Percentiles rank a stretch among this genome's conserved stretches.
Evolutionary conservation across 2,888 invertebrate genomes (phyloP).

Genomic region (Druceiella hillmani): DNA sequence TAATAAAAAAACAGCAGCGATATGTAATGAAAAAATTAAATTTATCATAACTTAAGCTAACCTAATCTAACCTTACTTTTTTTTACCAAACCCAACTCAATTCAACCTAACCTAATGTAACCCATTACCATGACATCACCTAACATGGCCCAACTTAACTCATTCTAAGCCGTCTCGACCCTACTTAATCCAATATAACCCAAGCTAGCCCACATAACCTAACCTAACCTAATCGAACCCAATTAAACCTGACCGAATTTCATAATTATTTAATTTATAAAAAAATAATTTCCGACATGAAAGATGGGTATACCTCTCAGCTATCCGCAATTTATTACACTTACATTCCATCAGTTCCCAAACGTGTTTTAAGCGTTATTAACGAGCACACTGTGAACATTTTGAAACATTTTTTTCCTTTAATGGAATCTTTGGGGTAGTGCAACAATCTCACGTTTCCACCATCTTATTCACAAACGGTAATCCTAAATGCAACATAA

Average conservation of each 20-base stretch:
- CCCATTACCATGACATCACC: conserved; percentile 11
- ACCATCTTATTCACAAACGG: too few species aligned
- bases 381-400: too few species aligned
- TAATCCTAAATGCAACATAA: too few species aligned
- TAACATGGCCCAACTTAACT: conserved; percentile 14
- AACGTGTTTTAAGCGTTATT: too few species aligned
- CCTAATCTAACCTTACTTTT: conserved; percentile 25
- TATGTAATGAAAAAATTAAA: conserved; percentile 2
- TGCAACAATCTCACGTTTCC: too few species aligned
- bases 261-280: too few species aligned
- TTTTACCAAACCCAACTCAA: conserved; percentile 25
- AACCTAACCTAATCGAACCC: conserved; percentile 19
- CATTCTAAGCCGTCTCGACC: conserved; percentile 5
- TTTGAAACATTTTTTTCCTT: too few species aligned
- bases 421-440: too few species aligned
- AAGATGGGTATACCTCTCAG: too few species aligned
- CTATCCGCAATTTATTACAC: too few species aligned
- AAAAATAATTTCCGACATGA: too few species aligned
- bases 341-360: too few species aligned
- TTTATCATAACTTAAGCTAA: conserved; percentile 20
- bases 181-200: conserved; percentile 12
- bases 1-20: conserved; percentile 10
- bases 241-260: conserved; percentile 19
- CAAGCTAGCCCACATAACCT: conserved; percentile 15
- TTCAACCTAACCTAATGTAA: conserved; percentile 20